Conservation (phyloP, 2,113 vertebrate genomes). For the Geothlypis trichas region DNA sequence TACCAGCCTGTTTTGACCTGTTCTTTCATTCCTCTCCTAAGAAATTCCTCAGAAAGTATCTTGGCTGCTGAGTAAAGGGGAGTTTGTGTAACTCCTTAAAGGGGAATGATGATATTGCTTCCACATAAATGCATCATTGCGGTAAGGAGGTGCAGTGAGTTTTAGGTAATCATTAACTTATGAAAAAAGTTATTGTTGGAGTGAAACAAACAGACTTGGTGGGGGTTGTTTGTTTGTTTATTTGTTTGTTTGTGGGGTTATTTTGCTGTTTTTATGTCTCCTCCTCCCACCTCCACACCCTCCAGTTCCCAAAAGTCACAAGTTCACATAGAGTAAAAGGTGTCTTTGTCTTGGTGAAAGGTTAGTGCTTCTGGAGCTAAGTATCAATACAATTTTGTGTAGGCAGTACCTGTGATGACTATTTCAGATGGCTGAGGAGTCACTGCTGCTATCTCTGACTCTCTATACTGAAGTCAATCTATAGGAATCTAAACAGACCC, state of each 20-base stretch:
- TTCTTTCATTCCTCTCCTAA: neutral
- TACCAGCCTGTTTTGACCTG: slow-evolving; percentile 7
- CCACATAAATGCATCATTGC: neutral
- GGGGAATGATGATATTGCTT: neutral
- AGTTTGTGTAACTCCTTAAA: neutral
- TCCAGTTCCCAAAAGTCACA: neutral
- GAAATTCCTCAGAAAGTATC: neutral
- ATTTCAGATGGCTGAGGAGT: neutral
- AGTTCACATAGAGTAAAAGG: neutral
- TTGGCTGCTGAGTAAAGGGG: neutral
- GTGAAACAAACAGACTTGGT: neutral
- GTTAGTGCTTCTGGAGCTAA: neutral
- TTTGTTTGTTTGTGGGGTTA: no score
- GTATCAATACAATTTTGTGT: neutral
- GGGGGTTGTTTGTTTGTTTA: neutral
- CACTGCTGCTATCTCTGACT: neutral
- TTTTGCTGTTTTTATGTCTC: neutral
- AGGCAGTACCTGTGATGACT: neutral
- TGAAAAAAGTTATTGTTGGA: neutral
- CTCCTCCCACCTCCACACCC: neutral
- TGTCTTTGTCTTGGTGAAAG: neutral
- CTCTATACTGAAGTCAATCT: neutral
- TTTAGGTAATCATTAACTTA: neutral
- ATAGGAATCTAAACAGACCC: neutral
- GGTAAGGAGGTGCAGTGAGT: neutral